phyloP scores from a whole-genome alignment of 2,888 invertebrate genomes.

The Diplolepis rosae region DNA sequence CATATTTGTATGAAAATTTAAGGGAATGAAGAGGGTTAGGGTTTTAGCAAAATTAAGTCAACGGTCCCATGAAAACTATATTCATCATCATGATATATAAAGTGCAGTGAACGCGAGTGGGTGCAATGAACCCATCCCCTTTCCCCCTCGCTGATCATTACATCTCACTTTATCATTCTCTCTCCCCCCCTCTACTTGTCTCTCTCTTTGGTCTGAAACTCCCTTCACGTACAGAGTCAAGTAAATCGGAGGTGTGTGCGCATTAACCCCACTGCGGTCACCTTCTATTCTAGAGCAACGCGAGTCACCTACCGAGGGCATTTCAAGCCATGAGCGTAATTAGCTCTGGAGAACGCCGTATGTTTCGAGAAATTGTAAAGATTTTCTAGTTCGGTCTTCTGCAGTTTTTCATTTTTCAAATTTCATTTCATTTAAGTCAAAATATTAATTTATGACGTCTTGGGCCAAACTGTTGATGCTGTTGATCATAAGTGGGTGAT shows the following conservation, averaged over 20 bases:
- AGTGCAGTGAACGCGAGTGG: constrained; percentile 66
- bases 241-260: constrained; percentile 51
- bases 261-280: constrained; percentile 59
- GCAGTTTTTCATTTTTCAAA: no score
- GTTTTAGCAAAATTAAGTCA: constrained; percentile 46
- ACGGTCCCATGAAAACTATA: constrained; percentile 61
- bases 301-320: constrained; percentile 36
- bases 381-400: no score
- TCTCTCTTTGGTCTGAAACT: constrained; percentile 47
- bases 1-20: not conserved
- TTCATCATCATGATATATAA: constrained; percentile 54
- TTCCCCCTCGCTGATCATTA: constrained; percentile 29
- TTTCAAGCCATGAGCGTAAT: constrained; percentile 24
- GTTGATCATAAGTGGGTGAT: no score
- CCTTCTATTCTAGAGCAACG: constrained; percentile 65
- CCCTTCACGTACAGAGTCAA: constrained; percentile 32
- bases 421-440: no score
- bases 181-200: constrained; percentile 36
- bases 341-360: constrained; percentile 3
- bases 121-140: constrained; percentile 65
- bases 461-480: no score
- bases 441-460: no score
- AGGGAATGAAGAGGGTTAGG: not conserved
- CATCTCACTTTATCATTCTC: constrained; percentile 36
- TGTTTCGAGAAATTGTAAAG: not conserved